Evolutionary conservation across 2,888 invertebrate genomes (phyloP).

Genomic region (Pinctada fucata): DNA sequence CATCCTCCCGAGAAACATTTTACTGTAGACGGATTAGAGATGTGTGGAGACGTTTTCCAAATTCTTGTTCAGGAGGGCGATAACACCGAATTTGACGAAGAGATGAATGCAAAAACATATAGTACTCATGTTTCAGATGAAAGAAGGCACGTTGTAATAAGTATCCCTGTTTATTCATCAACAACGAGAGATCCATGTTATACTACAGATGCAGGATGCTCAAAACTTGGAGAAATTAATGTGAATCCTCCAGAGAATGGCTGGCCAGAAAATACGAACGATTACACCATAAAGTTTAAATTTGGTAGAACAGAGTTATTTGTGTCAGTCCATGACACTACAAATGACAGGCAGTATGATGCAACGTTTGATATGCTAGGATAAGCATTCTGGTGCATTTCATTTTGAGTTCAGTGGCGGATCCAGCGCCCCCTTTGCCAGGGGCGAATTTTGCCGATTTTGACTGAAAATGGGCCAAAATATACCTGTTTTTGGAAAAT

Average conservation of each 20-base stretch:
- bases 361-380: conserved; percentile 2
- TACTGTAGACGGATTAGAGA: background rate
- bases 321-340: conserved; percentile 7
- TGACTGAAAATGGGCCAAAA: too few species aligned
- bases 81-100: conserved; percentile 2
- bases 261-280: conserved; percentile 3
- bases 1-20: conserved; percentile 7
- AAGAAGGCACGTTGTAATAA: conserved; percentile 3
- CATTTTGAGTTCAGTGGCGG: too few species aligned
- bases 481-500: too few species aligned
- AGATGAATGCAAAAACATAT: background rate
- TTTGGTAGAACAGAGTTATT: conserved; percentile 13
- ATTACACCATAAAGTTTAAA: background rate
- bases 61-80: conserved; percentile 10
- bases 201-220: conserved; percentile 3
- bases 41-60: conserved; percentile 9
- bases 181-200: background rate
- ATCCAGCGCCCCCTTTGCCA: too few species aligned
- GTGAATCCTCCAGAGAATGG: background rate
- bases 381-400: background rate
- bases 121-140: background rate
- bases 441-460: too few species aligned
- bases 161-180: background rate
- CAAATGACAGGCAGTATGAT: background rate
- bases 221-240: background rate